Percentiles rank a stretch among this genome's conserved stretches.
These are phyloP conservation scores for Andrena fulva DNA, from an alignment of 2,888 invertebrate species.

Conservation along the genomic window DNA sequence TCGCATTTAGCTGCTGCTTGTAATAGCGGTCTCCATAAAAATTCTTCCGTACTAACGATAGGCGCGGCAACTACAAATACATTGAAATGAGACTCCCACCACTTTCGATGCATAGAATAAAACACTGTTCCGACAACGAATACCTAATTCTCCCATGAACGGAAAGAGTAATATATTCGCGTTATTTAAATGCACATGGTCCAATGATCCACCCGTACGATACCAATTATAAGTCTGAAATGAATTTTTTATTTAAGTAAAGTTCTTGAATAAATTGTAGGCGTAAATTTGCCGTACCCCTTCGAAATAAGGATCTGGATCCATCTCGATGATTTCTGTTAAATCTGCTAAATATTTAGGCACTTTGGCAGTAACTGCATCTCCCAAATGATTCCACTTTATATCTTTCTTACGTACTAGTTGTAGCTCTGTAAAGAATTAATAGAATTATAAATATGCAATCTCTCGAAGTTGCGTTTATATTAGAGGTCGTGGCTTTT, in stretches of 20 bases:
- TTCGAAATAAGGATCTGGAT: slow-evolving; percentile 81
- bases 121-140: neutral
- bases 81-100: slow-evolving; percentile 6
- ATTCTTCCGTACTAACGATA: slow-evolving; percentile 68
- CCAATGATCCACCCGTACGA: slow-evolving; percentile 80
- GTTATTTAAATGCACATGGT: slow-evolving; percentile 65
- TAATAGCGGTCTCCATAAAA: slow-evolving; percentile 76
- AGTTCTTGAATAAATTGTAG: neutral
- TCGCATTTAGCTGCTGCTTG: slow-evolving; percentile 75
- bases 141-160: slow-evolving; percentile 79
- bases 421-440: slow-evolving; percentile 65
- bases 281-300: slow-evolving; percentile 73
- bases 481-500: neutral
- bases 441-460: neutral
- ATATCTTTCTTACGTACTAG: slow-evolving; percentile 65
- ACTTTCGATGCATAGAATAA: slow-evolving; percentile 17
- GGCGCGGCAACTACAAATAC: slow-evolving; percentile 75
- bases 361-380: slow-evolving; percentile 57
- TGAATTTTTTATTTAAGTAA: neutral
- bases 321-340: slow-evolving; percentile 78
- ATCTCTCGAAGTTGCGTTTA: neutral
- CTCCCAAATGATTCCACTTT: slow-evolving; percentile 60
- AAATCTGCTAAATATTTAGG: slow-evolving; percentile 79
- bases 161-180: slow-evolving; percentile 79
- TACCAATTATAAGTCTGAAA: slow-evolving; percentile 82